A percentile compares a stretch with the other conserved stretches of the same genome.
These are phyloP conservation scores for Sphaerophoria rueppellii DNA, from an alignment of 2,888 invertebrate genomes.

Conservation along the genomic window DNA sequence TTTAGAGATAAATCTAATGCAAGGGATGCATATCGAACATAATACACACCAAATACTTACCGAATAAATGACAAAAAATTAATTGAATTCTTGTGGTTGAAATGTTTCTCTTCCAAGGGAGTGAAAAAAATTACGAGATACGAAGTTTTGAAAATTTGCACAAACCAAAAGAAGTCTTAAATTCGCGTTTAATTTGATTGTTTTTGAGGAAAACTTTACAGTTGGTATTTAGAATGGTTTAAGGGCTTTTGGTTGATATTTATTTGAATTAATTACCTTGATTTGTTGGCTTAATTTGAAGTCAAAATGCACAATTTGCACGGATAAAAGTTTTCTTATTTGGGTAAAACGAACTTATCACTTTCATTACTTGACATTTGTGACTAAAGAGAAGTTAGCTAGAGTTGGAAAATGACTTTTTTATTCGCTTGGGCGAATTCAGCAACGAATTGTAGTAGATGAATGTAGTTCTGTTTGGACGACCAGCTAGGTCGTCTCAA, in stretches of 20 bases:
- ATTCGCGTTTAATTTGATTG: neutral
- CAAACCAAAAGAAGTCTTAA: neutral
- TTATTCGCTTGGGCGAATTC: neutral
- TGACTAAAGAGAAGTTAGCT: conserved; percentile 54
- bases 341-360: conserved; percentile 59
- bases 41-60: neutral
- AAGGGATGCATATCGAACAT: conserved; percentile 29
- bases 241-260: neutral
- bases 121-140: neutral
- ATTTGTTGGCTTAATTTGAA: conserved; percentile 33
- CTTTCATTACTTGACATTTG: conserved; percentile 68
- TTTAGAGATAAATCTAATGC: conserved; percentile 19
- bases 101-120: conserved; percentile 2
- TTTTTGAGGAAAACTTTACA: neutral
- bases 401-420: conserved; percentile 4
- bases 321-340: conserved; percentile 48
- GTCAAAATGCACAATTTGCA: conserved; percentile 55
- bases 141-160: neutral
- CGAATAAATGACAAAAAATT: neutral
- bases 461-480: neutral
- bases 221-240: neutral
- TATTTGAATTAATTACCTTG: conserved; percentile 48
- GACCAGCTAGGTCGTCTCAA: too few species aligned
- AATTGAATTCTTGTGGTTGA: neutral
- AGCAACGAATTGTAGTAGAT: conserved; percentile 17